Percentiles rank a stretch among this genome's conserved stretches.
These are phyloP conservation scores for Pitta sordida DNA, from an alignment of 2,113 vertebrate genomes.

Conservation along the genomic window DNA sequence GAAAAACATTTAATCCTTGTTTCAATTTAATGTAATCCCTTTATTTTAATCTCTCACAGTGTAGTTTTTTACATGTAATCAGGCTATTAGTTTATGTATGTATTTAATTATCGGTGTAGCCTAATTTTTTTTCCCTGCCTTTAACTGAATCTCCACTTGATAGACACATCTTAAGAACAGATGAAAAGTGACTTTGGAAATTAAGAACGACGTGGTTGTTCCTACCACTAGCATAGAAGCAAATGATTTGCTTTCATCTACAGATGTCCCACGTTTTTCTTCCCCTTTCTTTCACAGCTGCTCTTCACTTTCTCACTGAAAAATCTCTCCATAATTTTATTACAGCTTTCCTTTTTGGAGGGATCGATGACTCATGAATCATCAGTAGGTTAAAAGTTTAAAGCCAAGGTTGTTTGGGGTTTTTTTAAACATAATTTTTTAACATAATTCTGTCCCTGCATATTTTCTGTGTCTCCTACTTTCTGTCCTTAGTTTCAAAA, in stretches of 20 bases:
- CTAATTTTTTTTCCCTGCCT: not conserved
- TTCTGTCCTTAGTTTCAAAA: not conserved
- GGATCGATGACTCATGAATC: not conserved
- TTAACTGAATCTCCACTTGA: not conserved
- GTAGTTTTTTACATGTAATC: conserved; percentile 12
- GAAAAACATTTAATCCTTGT: conserved; percentile 42
- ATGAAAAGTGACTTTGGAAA: not conserved
- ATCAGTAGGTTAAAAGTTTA: not conserved
- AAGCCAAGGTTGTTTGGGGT: not conserved
- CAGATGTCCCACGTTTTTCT: not conserved
- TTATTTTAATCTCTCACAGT: conserved; percentile 44
- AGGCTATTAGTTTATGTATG: conserved; percentile 22
- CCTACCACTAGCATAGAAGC: not conserved
- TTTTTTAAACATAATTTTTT: not conserved
- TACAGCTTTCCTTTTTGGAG: not conserved
- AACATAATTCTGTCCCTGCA: not conserved
- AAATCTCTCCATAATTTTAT: not conserved
- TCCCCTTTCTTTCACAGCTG: not conserved
- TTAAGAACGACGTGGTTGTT: not conserved
- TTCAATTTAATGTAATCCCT: conserved; percentile 31
- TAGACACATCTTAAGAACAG: not conserved
- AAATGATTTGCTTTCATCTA: not conserved
- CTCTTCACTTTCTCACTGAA: not conserved
- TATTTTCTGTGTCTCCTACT: not conserved
- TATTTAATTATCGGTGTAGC: conserved; percentile 10